phyloP scores from a whole-genome alignment of 1,140 invertebrate species.

The Gerris buenoi region DNA sequence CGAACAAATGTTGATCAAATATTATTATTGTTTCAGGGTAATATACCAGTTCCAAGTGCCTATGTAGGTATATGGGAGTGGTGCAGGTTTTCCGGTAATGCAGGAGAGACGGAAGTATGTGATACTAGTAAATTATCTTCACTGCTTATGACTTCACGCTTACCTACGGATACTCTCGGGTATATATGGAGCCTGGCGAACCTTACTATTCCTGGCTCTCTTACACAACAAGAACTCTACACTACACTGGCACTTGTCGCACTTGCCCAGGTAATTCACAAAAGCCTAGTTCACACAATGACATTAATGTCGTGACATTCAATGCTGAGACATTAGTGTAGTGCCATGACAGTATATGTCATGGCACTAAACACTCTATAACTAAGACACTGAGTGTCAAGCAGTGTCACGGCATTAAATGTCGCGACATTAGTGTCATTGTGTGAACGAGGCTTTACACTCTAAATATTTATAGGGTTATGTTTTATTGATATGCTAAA shows the following conservation, averaged over 20 bases:
- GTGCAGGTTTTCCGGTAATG: not conserved
- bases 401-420: no score
- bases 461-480: no score
- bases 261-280: conserved; percentile 40
- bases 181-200: conserved; percentile 48
- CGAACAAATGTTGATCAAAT: no score
- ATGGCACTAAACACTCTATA: no score
- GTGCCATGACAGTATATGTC: no score
- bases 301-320: no score
- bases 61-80: not conserved
- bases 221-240: conserved; percentile 44
- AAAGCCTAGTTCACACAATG: no score
- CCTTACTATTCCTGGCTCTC: conserved; percentile 39
- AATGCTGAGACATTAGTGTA: no score
- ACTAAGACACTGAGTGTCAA: no score
- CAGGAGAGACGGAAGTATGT: conserved; percentile 25
- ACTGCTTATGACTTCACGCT: conserved; percentile 41
- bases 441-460: no score
- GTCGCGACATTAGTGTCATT: no score
- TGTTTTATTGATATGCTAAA: no score
- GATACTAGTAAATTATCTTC: conserved; percentile 44
- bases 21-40: not conserved
- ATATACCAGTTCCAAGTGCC: not conserved
- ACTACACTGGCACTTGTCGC: conserved; percentile 43
- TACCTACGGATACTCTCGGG: conserved; percentile 41